These are phyloP conservation scores for Amyelois transitella DNA, from an alignment of 1,140 invertebrate species.

Conservation along the genomic window DNA sequence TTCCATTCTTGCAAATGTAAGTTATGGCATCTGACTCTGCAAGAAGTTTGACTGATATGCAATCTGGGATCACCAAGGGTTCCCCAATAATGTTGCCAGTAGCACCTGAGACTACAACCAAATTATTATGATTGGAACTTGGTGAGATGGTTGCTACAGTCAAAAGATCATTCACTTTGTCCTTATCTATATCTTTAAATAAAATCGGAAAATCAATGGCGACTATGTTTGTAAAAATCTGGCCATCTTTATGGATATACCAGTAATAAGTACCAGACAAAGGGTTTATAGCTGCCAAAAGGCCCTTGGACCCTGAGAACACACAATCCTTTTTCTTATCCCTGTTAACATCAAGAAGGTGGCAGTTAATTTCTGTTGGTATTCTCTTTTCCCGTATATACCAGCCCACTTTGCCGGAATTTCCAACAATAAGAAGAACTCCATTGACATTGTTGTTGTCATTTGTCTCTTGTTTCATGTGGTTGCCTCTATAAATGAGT, in stretches of 20 bases:
- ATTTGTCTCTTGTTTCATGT: conserved; percentile 72
- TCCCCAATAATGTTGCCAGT: conserved; percentile 77
- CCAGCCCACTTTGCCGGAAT: conserved; percentile 79
- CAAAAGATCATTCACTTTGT: conserved; percentile 80
- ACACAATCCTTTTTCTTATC: conserved; percentile 84
- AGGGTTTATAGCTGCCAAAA: conserved; percentile 81
- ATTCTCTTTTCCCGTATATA: conserved; percentile 77
- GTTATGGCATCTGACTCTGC: conserved; percentile 49
- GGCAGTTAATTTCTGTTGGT: conserved; percentile 81
- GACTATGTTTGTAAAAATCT: conserved; percentile 67
- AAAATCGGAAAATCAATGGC: conserved; percentile 80
- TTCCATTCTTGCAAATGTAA: conserved; percentile 73
- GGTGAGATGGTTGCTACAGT: conserved; percentile 72
- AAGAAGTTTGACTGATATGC: conserved; percentile 60
- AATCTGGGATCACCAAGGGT: conserved; percentile 70
- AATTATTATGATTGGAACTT: conserved; percentile 73
- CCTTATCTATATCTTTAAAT: conserved; percentile 82
- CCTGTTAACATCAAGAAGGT: conserved; percentile 79
- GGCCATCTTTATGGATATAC: conserved; percentile 76
- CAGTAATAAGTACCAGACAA: conserved; percentile 80
- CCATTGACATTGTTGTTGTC: conserved; percentile 74
- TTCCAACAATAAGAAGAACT: conserved; percentile 77
- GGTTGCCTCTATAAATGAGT: conserved; percentile 80
- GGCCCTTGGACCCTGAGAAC: conserved; percentile 79
- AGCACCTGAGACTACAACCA: conserved; percentile 79